Conservation (phyloP, 2,113 vertebrate species). For the Atrichornis clamosus region DNA sequence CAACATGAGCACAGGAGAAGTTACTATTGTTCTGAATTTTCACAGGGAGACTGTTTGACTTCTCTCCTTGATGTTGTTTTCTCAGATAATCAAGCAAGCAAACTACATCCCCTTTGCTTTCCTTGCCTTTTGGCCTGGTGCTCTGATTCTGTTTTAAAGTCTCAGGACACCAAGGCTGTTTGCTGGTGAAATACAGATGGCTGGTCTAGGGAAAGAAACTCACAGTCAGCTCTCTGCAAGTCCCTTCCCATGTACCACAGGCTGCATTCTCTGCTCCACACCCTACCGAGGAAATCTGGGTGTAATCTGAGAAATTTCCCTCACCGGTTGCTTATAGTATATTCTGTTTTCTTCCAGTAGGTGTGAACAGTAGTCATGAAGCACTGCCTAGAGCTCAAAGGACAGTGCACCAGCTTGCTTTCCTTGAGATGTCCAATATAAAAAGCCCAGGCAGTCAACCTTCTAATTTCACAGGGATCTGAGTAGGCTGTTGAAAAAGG, state of each 20-base stretch:
- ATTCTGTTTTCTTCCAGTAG: background rate
- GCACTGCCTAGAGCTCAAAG: background rate
- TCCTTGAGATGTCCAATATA: background rate
- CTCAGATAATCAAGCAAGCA: background rate
- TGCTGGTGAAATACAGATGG: background rate
- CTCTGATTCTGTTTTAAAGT: background rate
- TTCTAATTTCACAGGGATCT: background rate
- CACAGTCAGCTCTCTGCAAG: accelerated
- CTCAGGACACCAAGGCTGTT: background rate
- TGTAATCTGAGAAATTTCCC: background rate
- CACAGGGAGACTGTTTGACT: background rate
- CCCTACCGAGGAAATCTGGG: background rate
- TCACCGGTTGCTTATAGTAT: accelerated
- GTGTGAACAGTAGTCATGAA: background rate
- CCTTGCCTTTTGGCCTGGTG: background rate
- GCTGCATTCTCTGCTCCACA: background rate
- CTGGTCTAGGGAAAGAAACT: background rate
- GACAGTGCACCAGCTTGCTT: background rate
- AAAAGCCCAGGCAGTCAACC: background rate
- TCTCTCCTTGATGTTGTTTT: background rate
- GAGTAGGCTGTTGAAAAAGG: background rate
- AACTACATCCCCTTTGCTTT: background rate
- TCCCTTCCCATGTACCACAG: background rate
- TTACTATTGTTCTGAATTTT: background rate
- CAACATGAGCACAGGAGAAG: background rate